phyloP scores from a whole-genome alignment of 2,113 vertebrate species.

The Rhinolophus ferrumequinum region DNA sequence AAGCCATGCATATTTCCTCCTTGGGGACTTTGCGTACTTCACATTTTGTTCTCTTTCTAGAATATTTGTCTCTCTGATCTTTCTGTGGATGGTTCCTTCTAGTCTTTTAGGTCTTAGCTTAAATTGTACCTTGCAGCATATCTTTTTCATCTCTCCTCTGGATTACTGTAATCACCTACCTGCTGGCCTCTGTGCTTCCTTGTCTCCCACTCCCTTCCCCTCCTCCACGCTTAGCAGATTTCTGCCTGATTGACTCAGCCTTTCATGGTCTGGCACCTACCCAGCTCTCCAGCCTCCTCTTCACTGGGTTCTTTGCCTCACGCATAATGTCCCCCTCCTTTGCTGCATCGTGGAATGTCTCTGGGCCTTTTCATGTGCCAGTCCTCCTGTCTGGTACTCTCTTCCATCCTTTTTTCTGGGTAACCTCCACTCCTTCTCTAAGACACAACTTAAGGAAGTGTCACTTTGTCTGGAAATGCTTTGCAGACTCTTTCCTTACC shows the following conservation, averaged over 20 bases:
- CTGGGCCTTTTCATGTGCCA: neutral
- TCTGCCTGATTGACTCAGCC: neutral
- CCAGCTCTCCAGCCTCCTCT: neutral
- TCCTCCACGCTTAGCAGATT: neutral
- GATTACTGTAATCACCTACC: neutral
- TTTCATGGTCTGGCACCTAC: neutral
- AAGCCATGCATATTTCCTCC: neutral
- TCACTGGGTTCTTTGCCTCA: neutral
- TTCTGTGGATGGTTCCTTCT: neutral
- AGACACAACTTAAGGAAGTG: neutral
- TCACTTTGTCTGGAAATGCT: neutral
- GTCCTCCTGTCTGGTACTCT: neutral
- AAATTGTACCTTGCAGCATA: neutral
- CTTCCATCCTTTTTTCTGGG: neutral
- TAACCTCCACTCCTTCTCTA: neutral
- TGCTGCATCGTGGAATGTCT: neutral
- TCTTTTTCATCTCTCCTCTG: neutral
- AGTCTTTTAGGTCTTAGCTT: neutral
- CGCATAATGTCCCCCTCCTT: fast-evolving
- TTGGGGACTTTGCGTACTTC: neutral
- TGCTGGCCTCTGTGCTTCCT: neutral
- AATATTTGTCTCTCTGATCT: neutral
- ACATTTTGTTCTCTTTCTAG: neutral
- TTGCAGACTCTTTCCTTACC: neutral
- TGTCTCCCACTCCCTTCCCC: neutral